Percentiles rank a stretch among this genome's conserved stretches.
These are phyloP conservation scores for Anthoscopus minutus DNA, from an alignment of 2,113 vertebrate species.

Conservation along the genomic window DNA sequence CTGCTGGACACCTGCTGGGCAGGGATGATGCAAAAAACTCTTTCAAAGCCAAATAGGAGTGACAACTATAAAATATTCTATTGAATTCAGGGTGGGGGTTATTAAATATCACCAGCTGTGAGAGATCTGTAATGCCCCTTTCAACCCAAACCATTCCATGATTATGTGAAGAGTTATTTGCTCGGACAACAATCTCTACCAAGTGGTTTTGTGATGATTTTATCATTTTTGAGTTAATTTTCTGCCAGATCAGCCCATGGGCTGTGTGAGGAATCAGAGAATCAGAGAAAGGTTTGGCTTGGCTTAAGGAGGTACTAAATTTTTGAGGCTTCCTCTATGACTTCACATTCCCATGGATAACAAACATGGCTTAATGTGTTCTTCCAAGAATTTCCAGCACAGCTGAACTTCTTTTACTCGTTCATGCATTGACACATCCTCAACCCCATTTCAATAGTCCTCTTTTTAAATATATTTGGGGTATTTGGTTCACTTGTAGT, in stretches of 20 bases:
- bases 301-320: not conserved
- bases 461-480: not conserved
- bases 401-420: not conserved
- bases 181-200: not conserved
- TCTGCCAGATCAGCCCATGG: not conserved
- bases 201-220: not conserved
- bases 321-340: not conserved
- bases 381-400: not conserved
- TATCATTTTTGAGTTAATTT: not conserved
- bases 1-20: not conserved
- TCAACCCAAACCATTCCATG: not conserved
- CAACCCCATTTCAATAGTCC: not conserved
- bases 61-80: not conserved
- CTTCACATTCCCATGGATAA: not conserved
- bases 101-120: not conserved
- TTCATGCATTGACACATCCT: no score
- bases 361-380: rapidly evolving
- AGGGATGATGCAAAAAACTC: not conserved
- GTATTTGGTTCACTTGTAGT: not conserved
- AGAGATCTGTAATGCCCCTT: no score
- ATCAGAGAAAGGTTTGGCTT: not conserved
- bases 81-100: not conserved
- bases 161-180: not conserved
- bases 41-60: not conserved
- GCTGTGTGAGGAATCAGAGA: not conserved